Evolutionary conservation across 2,797 vertebrate species (phyloP), one percentile per base, ranked within the genome.

Genomic region (Podarcis siculus): DNA sequence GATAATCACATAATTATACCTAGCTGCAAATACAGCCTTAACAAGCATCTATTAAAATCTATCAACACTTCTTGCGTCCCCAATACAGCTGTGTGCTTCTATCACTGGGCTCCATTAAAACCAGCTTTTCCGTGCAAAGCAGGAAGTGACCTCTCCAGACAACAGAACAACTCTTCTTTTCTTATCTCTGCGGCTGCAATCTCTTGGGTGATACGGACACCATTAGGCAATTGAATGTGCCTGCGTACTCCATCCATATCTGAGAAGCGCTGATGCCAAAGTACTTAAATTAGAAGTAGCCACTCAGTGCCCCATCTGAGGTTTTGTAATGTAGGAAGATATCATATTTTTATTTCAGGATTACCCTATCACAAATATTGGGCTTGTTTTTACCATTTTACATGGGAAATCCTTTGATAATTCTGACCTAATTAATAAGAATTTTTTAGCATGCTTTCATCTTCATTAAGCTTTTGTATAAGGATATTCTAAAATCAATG

Each of bases 1-100:
- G 25, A 66, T 69, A 66, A 79, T 67, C 32, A 69, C 73, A 87
- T 88, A 94, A 71, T 35, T 92, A 85, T 86, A 86, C 27, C 13
- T 79, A 35, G 80, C 27, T 87, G 35, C 15, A 89, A 87, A 45
- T 72, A 87, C 4, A 94, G 27, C 91, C 84, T 81, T 89, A 77
- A 86, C 2, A 89, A 67, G 87, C 92, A 88, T 89, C 58, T 90
- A 92, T 94, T 89, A 4, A 79, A 79, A 92, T 86, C 3, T 86
- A 75, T 89, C 7, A 88, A 92, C 77, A 81, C 21, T 0, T 37
- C 2, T 71, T 55, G 1, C 49, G 23, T 71, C 8, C 25, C 49
- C 30, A 15, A 69, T 79, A 17, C 64, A 79, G 49, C 49, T 55
- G 49, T 4, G 49, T 55, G 13, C 13, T 55, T 55, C 49, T 13